Conservation (phyloP, 2,888 invertebrate species). For the Drosophila cognata region DNA sequence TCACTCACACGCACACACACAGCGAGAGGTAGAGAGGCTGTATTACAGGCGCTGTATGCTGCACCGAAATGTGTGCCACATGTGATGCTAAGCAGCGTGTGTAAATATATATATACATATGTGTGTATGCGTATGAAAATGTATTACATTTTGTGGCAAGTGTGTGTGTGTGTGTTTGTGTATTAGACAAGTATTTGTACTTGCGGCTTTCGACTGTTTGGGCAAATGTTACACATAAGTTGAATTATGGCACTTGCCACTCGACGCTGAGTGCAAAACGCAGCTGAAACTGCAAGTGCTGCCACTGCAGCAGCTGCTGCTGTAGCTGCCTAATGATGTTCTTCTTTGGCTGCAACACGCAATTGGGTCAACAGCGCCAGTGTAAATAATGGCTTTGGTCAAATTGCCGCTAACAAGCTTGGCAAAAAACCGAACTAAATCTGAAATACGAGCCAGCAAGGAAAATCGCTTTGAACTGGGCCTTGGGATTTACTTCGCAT, state of each 20-base stretch:
- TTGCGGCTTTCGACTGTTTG: conserved; percentile 58
- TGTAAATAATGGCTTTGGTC: conserved; percentile 60
- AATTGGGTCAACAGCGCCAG: conserved; percentile 65
- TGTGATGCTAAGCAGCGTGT: conserved; percentile 54
- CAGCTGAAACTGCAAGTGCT: conserved; percentile 15
- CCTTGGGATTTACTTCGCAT: conserved; percentile 6
- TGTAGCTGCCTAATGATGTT: conserved; percentile 59
- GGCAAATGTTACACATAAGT: conserved; percentile 39
- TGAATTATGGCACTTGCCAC: conserved; percentile 68
- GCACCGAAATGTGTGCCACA: conserved; percentile 64
- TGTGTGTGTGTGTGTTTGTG: conserved; percentile 24
- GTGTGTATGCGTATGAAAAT: conserved; percentile 44
- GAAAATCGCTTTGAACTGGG: conserved; percentile 28
- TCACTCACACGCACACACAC: conserved; percentile 7
- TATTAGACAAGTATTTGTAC: conserved; percentile 69
- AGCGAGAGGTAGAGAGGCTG: conserved; percentile 11
- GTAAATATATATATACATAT: conserved; percentile 18
- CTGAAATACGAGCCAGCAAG: conserved; percentile 16
- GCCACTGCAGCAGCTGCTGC: not conserved
- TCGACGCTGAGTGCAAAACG: conserved; percentile 34
- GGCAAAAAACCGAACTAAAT: conserved; percentile 5
- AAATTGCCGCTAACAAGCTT: conserved; percentile 43
- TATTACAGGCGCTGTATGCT: conserved; percentile 59
- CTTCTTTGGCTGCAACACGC: conserved; percentile 29
- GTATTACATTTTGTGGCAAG: conserved; percentile 58